These are phyloP conservation scores for Hirundo rustica DNA, from an alignment of 2,797 vertebrate species.

Conservation along the genomic window DNA sequence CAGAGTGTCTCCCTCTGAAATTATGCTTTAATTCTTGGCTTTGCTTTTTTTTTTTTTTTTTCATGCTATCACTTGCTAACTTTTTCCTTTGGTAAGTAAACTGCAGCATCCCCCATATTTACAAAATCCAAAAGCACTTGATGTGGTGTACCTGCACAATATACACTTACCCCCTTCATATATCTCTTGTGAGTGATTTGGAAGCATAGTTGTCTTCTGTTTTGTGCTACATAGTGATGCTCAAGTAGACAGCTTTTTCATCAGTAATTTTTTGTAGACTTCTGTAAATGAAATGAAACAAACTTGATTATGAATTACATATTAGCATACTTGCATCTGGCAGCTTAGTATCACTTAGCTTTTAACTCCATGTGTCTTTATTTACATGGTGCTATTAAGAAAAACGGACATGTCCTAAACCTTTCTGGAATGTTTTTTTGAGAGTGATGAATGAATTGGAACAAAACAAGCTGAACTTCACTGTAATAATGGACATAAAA, in stretches of 20 bases:
- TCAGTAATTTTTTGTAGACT: background rate
- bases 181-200: background rate
- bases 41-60: background rate
- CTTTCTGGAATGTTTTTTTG: background rate
- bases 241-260: background rate
- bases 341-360: background rate
- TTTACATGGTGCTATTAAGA: background rate
- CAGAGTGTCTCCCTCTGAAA: conserved; percentile 15
- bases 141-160: background rate
- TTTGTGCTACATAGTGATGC: background rate
- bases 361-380: background rate
- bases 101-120: background rate
- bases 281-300: background rate
- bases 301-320: background rate
- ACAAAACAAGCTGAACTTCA: background rate
- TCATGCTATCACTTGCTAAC: conserved; percentile 76
- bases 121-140: background rate
- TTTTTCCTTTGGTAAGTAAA: conserved; percentile 82
- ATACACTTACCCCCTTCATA: background rate
- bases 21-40: conserved; percentile 66
- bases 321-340: background rate
- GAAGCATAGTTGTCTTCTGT: background rate
- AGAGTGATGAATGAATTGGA: background rate
- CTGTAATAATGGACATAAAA: background rate
- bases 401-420: background rate